These are phyloP conservation scores for Ammodramus savannarum DNA, from an alignment of 2,113 vertebrate species.

Conservation along the genomic window DNA sequence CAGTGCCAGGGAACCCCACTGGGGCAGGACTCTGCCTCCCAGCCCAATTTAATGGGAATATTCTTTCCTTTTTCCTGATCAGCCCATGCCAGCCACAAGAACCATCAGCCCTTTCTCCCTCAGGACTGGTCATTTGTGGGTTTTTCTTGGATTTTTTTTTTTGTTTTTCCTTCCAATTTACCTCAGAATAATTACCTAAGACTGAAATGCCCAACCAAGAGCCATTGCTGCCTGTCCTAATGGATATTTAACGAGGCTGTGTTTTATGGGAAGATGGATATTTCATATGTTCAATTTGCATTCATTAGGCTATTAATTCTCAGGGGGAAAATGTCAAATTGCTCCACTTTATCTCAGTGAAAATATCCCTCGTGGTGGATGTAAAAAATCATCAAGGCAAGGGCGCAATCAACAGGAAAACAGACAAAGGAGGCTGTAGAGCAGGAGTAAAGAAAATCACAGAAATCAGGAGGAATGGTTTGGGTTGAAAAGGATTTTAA, in stretches of 20 bases:
- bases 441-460: background rate
- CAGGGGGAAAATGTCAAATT: background rate
- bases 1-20: background rate
- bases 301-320: conserved; percentile 40
- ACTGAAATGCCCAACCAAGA: background rate
- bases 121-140: background rate
- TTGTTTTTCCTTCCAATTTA: background rate
- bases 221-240: background rate
- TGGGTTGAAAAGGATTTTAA: background rate
- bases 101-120: background rate
- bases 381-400: background rate
- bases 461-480: background rate
- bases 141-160: background rate
- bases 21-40: background rate
- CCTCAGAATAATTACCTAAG: background rate
- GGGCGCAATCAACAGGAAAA: background rate
- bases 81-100: background rate
- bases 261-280: conserved; percentile 11
- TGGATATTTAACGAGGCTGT: conserved; percentile 17
- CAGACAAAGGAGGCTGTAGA: background rate
- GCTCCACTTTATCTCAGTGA: background rate
- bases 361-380: background rate
- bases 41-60: background rate
- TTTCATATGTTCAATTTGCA: conserved; percentile 9
- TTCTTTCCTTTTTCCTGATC: background rate